Conservation (phyloP, 1,140 invertebrate genomes). For the Frieseomelitta varia region DNA sequence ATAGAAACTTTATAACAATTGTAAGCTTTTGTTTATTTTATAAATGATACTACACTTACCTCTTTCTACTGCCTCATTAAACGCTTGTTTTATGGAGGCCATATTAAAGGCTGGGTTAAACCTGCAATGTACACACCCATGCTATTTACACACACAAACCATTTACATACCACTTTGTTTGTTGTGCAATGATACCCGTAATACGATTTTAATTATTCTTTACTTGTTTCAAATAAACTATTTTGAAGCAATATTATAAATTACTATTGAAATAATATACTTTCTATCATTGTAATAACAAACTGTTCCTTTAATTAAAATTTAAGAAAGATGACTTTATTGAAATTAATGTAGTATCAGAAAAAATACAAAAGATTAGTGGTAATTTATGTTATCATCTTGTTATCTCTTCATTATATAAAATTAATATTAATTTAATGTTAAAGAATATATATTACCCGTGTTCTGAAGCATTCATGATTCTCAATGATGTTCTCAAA, state of each 20-base stretch:
- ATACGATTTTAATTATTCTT: conserved; percentile 23
- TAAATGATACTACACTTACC: conserved; percentile 81
- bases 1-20: not conserved
- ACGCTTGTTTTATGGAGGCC: conserved; percentile 95
- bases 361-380: not conserved
- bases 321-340: not conserved
- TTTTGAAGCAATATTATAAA: not conserved
- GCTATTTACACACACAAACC: conserved; percentile 64
- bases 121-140: conserved; percentile 83
- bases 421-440: not conserved
- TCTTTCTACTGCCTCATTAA: conserved; percentile 96
- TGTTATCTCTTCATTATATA: not conserved
- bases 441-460: conserved; percentile 83
- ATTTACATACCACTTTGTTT: conserved; percentile 45
- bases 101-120: conserved; percentile 95
- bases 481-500: conserved; percentile 72
- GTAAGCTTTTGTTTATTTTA: not conserved
- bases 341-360: not conserved
- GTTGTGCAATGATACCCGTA: conserved; percentile 70
- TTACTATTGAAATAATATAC: not conserved
- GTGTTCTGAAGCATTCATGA: conserved; percentile 90
- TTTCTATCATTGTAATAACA: not conserved
- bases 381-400: not conserved
- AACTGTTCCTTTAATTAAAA: conserved; percentile 3
- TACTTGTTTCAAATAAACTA: not conserved